Percentiles rank a stretch among this genome's conserved stretches.
These are phyloP conservation scores for Cantharis lateralis DNA, from an alignment of 2,888 invertebrate genomes.

Conservation along the genomic window DNA sequence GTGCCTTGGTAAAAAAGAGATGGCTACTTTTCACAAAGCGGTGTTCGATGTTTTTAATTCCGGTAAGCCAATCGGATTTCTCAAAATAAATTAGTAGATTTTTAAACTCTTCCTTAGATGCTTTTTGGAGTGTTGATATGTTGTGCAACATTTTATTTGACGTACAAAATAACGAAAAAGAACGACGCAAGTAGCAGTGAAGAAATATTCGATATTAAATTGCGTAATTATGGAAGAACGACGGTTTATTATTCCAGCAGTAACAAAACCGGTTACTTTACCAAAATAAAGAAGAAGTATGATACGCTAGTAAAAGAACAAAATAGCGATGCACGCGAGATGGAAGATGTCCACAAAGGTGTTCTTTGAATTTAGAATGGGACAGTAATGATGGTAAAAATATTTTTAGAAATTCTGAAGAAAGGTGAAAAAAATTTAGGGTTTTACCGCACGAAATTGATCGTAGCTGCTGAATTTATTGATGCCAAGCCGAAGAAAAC, in stretches of 20 bases:
- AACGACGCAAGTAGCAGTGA: not conserved
- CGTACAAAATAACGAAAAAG: not conserved
- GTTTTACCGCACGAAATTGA: conserved; percentile 55
- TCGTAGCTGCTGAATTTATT: conserved; percentile 57
- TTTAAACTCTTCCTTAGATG: no score
- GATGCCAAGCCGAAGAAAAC: conserved; percentile 49
- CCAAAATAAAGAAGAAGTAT: conserved; percentile 34
- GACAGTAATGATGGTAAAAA: not conserved
- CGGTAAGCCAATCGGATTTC: not conserved
- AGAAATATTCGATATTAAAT: conserved; percentile 35
- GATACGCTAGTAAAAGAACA: conserved; percentile 30
- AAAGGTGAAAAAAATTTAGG: conserved; percentile 52
- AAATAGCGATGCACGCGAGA: conserved; percentile 33
- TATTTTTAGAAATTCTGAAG: conserved; percentile 51
- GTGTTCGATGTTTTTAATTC: not conserved
- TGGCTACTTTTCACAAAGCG: not conserved
- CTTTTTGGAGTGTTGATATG: not conserved
- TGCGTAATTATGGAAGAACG: conserved; percentile 46
- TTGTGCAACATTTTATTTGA: not conserved
- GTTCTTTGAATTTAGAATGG: conserved; percentile 14
- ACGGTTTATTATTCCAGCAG: conserved; percentile 43
- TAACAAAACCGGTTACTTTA: conserved; percentile 4
- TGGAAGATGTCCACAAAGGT: conserved; percentile 33
- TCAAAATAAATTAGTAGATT: no score
- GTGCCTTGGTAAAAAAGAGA: not conserved